phyloP scores from a whole-genome alignment of 2,113 vertebrate species.

The Gambusia holbrooki region DNA sequence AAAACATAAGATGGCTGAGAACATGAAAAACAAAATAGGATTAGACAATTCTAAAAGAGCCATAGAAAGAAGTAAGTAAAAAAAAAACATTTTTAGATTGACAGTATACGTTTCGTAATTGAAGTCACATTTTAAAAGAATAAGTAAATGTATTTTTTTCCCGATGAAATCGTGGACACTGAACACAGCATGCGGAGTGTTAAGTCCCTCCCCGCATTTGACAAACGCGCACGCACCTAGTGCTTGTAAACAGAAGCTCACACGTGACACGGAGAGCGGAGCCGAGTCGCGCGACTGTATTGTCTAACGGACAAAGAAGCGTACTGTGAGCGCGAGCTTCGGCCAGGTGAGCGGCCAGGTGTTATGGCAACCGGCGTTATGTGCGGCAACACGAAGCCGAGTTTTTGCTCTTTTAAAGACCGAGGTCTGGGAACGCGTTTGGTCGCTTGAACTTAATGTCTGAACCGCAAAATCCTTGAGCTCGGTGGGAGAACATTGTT shows the following conservation, averaged over 20 bases:
- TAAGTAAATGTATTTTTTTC: background rate
- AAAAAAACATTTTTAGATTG: background rate
- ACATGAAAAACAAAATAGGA: too few species aligned
- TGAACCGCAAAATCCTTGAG: constrained; percentile 13
- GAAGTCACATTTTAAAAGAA: too few species aligned
- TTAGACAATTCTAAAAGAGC: too few species aligned
- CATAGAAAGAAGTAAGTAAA: background rate
- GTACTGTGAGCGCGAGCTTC: constrained; percentile 22
- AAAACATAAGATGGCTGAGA: too few species aligned
- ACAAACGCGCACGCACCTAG: constrained; percentile 63
- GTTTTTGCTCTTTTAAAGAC: background rate
- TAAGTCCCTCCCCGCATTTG: constrained; percentile 71
- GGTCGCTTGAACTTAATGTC: constrained; percentile 36
- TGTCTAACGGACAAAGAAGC: constrained; percentile 77
- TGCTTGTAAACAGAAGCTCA: constrained; percentile 91
- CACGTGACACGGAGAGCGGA: constrained; percentile 81
- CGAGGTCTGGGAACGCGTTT: constrained; percentile 8
- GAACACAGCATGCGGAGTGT: constrained; percentile 26
- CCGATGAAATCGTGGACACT: fast-evolving
- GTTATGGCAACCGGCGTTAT: constrained; percentile 53
- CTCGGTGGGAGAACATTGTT: constrained; percentile 24
- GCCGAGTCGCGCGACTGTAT: constrained; percentile 59
- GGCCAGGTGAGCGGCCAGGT: constrained; percentile 50
- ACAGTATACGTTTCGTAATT: too few species aligned
- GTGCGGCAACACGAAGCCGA: background rate